These are phyloP conservation scores for Hydropsyche betteni DNA, from an alignment of 2,888 invertebrate genomes.

Conservation along the genomic window DNA sequence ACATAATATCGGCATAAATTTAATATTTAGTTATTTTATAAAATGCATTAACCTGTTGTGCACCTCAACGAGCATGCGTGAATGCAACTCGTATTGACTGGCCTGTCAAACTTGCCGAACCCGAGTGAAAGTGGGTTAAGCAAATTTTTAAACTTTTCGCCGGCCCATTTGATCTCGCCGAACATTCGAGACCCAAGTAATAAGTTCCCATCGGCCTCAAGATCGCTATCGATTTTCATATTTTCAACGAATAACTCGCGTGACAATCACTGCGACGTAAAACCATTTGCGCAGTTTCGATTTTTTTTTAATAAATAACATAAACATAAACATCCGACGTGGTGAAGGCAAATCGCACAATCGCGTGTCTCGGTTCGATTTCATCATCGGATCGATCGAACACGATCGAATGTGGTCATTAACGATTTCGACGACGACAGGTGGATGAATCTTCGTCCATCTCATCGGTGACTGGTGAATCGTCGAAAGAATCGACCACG, in stretches of 20 bases:
- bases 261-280: too few species aligned
- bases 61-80: too few species aligned
- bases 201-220: too few species aligned
- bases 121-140: constrained; percentile 36
- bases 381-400: constrained; percentile 13
- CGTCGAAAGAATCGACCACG: background rate
- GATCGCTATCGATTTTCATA: too few species aligned
- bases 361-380: constrained; percentile 22
- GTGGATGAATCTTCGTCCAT: constrained; percentile 6
- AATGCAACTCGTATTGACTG: background rate
- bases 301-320: too few species aligned
- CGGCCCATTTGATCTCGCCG: constrained; percentile 35
- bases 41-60: too few species aligned
- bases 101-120: background rate
- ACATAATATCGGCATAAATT: too few species aligned
- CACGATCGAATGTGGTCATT: constrained; percentile 24
- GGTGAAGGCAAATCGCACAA: constrained; percentile 6
- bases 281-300: background rate
- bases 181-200: background rate
- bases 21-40: too few species aligned
- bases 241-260: background rate
- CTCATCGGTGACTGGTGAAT: too few species aligned
- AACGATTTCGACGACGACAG: background rate
- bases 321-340: background rate
- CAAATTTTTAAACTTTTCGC: constrained; percentile 18